Conservation (phyloP, 1,140 invertebrate species). For the Gryon sp. region DNA sequence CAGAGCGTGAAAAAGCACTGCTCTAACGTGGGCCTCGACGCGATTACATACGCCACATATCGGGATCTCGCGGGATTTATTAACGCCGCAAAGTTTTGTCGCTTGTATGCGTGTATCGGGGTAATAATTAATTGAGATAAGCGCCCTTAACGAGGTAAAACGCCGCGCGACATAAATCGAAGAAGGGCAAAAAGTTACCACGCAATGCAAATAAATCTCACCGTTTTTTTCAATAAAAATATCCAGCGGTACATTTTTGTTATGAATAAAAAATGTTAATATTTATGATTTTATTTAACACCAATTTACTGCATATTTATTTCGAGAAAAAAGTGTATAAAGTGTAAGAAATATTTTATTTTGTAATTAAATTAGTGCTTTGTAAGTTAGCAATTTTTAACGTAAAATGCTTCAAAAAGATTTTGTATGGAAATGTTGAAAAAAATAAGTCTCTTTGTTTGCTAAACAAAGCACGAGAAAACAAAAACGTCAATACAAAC, state of each 20-base stretch:
- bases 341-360: too few species aligned
- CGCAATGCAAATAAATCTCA: conserved; percentile 54
- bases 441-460: too few species aligned
- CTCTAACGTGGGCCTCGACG: not conserved
- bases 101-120: conserved; percentile 39
- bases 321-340: too few species aligned
- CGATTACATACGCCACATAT: conserved; percentile 35
- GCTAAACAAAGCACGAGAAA: too few species aligned
- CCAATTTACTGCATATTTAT: too few species aligned
- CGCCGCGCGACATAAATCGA: conserved; percentile 44
- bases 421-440: too few species aligned
- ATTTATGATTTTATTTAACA: too few species aligned
- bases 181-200: conserved; percentile 41
- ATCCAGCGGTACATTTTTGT: too few species aligned
- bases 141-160: conserved; percentile 47
- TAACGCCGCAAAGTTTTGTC: conserved; percentile 48
- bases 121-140: conserved; percentile 65
- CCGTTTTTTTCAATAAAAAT: conserved; percentile 40
- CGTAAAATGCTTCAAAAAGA: too few species aligned
- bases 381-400: too few species aligned
- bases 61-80: conserved; percentile 45
- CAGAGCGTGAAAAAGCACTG: conserved; percentile 18
- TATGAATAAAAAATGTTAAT: too few species aligned
- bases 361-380: too few species aligned
- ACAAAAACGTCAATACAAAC: not conserved